Base-by-base conservation (phyloP, 2,888 invertebrate genomes). In the Acleris laterana region DNA sequence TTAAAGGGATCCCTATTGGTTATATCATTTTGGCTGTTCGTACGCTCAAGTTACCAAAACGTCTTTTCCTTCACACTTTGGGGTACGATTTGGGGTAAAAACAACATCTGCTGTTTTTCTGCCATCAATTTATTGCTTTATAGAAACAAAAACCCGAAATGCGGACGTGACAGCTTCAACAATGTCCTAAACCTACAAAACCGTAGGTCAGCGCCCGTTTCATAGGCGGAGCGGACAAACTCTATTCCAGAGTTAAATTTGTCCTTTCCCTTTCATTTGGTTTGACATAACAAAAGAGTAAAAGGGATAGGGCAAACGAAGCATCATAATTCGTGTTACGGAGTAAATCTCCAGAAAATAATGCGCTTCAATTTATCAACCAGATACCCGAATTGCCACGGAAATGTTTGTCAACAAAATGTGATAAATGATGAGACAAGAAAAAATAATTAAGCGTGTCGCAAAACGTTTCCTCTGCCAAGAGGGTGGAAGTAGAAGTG, bases 391-490 rank as follows among this genome's bases (percentile, higher is more conserved):
- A 66, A 62, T 62, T 57, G 61, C 61, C 66, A 56, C 65, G 44
- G 51, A 32, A 49, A 46, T 56, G 56, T 51, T 66, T 51, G 66
- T 62, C 66, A 66, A 66, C 66, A 57, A 66, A 66, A 66, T 66
- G 61, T 66, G 61, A 66, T 66, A 62, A 66, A 66, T 66, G 61
- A 42, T 32, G 51, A 57, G 57, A 66, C 56, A 62, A 62, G 61
- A 52, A 66, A 66, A 66, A 66, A 62, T 66, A 66, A 66, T 66
- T 66, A 66, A 66, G 61, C 61, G 25, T 62, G 61, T 61, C 61
- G 22, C 28, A 55, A 48, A 62, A 60, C 53, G 49, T 55, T 64
- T 17, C 42, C 61, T 62, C 56, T 62, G 52, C 61, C 57, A 66
- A 66, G 62, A 58, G 46, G 53, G 32, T 42, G 19, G 57, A 19